Evolutionary conservation across 2,888 invertebrate genomes (phyloP), one percentile per base, ranked within the genome.

Genomic region (Aphidius colemani): DNA sequence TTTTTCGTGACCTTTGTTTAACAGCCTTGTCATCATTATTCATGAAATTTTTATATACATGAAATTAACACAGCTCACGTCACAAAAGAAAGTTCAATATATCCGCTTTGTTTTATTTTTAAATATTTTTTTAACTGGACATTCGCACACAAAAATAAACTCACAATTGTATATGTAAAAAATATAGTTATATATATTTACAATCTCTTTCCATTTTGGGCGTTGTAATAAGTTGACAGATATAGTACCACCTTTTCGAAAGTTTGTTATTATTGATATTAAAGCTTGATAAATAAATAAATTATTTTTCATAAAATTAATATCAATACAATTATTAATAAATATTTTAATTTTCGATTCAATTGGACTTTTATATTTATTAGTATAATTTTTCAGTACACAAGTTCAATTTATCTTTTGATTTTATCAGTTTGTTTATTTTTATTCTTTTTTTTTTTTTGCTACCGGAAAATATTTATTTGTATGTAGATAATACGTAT

Each of bases 241-340:
- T 51, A 51, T 39, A 10, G n/a, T 10, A 51, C n/a, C 6, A 39
- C 13, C 13, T 18, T 58, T 58, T 58, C 49, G 58, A 58, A 58
- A 58, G 58, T 46, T 58, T 30, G 30, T 30, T 30, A 30, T 49
- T 49, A 58, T 49, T 40, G 58, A 58, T 58, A 58, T 44, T 13
- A 49, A 40, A 58, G 39, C 13, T 49, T 58, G 58, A 58, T 58
- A 58, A 58, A 49, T 48, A 58, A 39, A 58, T 45, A 40, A 48
- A 30, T 18, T 5, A 30, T 30, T 5, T 30, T 30, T 5, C 3
- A 49, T 58, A 11, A 49, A 49, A 58, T 44, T n/a, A 11, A 39
- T 50, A 30, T 44, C 13, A 43, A 59, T 59, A 43, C 44, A 59
- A 59, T 59, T 51, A 18, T 18, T 18, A 18, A 18, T 18, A 18